Evolutionary conservation across 2,888 invertebrate species (phyloP).

Genomic region (Nomada hirtipes): DNA sequence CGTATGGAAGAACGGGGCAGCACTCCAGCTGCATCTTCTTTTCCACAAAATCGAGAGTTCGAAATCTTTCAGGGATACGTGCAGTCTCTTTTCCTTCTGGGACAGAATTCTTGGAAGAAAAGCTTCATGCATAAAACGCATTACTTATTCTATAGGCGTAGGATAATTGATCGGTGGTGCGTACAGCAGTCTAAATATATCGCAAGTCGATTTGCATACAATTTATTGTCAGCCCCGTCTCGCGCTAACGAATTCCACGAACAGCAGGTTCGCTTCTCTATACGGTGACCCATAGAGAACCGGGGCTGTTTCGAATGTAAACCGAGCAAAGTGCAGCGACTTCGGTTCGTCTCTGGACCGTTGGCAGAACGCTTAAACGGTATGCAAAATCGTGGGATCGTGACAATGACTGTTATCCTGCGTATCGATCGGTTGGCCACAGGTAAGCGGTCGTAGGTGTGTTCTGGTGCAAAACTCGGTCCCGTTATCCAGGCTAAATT

Average conservation of each 20-base stretch:
- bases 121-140: background rate
- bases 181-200: constrained; percentile 30
- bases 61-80: background rate
- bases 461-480: constrained; percentile 2
- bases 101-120: background rate
- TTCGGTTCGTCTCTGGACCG: too few relatives aligned
- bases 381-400: background rate
- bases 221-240: constrained; percentile 11
- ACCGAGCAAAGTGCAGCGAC: background rate
- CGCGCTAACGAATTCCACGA: constrained; percentile 18
- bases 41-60: background rate
- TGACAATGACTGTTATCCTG: background rate
- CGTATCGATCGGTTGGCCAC: background rate
- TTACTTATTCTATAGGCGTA: constrained; percentile 12
- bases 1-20: too few relatives aligned
- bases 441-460: background rate
- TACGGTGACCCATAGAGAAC: constrained; percentile 13
- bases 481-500: constrained; percentile 4
- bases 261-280: constrained; percentile 1
- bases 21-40: background rate
- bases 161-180: constrained; percentile 18
- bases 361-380: too few relatives aligned
- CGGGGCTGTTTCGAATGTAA: background rate
- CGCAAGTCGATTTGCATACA: constrained; percentile 30
- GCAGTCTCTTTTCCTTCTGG: too few relatives aligned